Percentiles rank a stretch among this genome's conserved stretches.
Evolutionary conservation across 2,797 vertebrate species (phyloP).

Genomic region (Enteromius radiatus): DNA sequence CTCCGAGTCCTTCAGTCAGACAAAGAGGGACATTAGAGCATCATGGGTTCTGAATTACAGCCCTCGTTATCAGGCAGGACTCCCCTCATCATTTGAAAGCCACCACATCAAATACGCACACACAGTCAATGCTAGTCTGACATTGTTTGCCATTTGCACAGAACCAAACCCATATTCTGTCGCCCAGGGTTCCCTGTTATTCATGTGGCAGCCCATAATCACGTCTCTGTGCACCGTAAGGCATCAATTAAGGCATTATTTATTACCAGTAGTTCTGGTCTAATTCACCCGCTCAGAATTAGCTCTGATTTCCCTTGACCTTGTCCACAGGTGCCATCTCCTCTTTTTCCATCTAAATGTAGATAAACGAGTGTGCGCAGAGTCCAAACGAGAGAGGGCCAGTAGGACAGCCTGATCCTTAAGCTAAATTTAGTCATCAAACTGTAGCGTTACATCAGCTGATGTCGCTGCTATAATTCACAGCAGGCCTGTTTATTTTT

Average conservation of each 20-base stretch:
- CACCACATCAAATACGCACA: constrained; percentile 21
- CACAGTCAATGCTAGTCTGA: constrained; percentile 17
- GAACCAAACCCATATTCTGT: constrained; percentile 64
- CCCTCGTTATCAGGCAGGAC: constrained; percentile 53
- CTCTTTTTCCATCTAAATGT: constrained; percentile 63
- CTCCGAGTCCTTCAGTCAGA: constrained; percentile 69
- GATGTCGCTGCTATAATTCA: constrained; percentile 19
- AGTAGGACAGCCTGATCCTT: constrained; percentile 64
- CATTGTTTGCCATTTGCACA: constrained; percentile 41
- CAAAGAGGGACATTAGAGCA: constrained; percentile 69
- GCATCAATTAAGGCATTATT: constrained; percentile 71
- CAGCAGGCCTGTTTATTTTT: not conserved
- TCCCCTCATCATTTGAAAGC: constrained; percentile 48
- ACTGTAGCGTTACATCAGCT: constrained; percentile 57
- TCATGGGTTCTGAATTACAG: constrained; percentile 68
- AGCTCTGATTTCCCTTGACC: constrained; percentile 60
- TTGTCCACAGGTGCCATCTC: constrained; percentile 65
- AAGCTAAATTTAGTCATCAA: constrained; percentile 68
- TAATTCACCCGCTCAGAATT: constrained; percentile 56
- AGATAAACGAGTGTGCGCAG: constrained; percentile 61
- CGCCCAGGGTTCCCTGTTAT: constrained; percentile 56
- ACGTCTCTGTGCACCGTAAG: constrained; percentile 64
- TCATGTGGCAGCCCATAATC: constrained; percentile 69
- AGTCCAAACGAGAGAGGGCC: constrained; percentile 61
- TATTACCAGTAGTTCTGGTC: constrained; percentile 56